phyloP scores from a whole-genome alignment of 2,797 vertebrate genomes.

The Poeciliopsis infans region DNA sequence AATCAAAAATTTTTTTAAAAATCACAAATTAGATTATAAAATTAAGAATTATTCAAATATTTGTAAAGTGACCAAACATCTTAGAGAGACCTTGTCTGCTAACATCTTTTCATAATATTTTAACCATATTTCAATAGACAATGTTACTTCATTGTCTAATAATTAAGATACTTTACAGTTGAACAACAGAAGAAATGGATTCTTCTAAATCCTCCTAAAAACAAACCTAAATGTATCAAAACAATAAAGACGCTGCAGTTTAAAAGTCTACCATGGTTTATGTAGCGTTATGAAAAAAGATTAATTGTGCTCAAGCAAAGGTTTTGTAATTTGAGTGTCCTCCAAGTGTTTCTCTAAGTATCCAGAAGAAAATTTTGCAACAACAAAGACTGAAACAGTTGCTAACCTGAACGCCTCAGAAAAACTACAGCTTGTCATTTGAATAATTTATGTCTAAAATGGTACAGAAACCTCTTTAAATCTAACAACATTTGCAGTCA shows the following conservation, averaged over 20 bases:
- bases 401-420: background rate
- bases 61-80: background rate
- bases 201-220: background rate
- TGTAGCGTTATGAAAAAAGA: background rate
- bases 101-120: background rate
- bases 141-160: background rate
- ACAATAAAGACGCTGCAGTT: background rate
- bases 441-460: slow-evolving; percentile 12
- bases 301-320: background rate
- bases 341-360: background rate
- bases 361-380: background rate
- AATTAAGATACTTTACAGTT: background rate
- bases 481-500: slow-evolving; percentile 58
- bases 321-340: background rate
- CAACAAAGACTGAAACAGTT: background rate
- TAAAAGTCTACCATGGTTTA: background rate
- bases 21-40: too few relatives aligned
- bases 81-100: background rate
- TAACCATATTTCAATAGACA: background rate
- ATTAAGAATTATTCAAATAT: background rate
- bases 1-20: too few relatives aligned
- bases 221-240: background rate
- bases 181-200: background rate
- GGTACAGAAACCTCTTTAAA: slow-evolving; percentile 23
- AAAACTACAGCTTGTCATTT: background rate